Evolutionary conservation across 2,113 vertebrate genomes (phyloP).

Genomic region (Coturnix japonica): DNA sequence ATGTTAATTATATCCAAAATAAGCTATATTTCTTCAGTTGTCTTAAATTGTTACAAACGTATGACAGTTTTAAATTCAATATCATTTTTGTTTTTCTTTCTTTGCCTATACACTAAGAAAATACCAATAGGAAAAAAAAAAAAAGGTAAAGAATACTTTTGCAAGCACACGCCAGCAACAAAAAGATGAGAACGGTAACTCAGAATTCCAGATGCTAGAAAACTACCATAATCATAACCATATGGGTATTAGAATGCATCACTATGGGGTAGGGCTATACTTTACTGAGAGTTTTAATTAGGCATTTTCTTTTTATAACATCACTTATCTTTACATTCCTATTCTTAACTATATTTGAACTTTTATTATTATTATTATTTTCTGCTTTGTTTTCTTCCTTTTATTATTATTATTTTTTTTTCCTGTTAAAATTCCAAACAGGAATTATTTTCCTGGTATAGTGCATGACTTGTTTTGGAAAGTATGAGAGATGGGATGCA

Average conservation of each 20-base stretch:
- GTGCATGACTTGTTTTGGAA: background rate
- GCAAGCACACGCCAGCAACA: background rate
- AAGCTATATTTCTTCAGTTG: background rate
- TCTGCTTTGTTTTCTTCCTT: constrained; percentile 2
- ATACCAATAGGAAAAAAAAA: background rate
- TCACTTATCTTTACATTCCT: background rate
- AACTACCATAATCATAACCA: background rate
- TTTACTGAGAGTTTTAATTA: constrained; percentile 38
- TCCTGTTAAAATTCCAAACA: constrained; percentile 41
- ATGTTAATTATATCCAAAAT: too few species aligned
- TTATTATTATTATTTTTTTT: background rate
- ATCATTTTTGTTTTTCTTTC: background rate
- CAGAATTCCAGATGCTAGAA: constrained; percentile 30
- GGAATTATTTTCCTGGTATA: background rate
- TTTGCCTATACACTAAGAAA: background rate
- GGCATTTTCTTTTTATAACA: constrained; percentile 47
- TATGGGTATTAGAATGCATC: constrained; percentile 40
- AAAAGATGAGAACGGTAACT: constrained; percentile 4
- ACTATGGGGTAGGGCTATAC: background rate
- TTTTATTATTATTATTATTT: background rate
- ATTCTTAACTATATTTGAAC: background rate
- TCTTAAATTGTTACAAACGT: background rate
- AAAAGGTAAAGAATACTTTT: background rate
- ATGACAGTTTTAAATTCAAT: background rate
- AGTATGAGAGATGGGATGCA: constrained; percentile 45